These are phyloP conservation scores for Cheilinus undulatus DNA, from an alignment of 2,113 vertebrate species.

Conservation along the genomic window DNA sequence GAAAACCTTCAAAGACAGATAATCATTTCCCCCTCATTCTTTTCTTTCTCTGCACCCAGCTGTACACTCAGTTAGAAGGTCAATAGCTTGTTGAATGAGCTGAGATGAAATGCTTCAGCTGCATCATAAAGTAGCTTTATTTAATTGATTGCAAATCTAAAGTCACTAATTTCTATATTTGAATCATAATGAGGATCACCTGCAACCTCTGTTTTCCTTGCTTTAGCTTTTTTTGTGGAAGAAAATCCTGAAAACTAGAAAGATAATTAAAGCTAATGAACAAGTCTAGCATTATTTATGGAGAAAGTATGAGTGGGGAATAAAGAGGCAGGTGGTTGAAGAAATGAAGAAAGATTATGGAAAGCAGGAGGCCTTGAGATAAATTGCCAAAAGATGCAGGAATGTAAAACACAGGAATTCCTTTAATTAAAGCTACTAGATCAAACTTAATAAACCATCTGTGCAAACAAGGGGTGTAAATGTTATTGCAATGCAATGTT, in stretches of 20 bases:
- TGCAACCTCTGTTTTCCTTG: background rate
- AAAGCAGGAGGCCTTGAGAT: background rate
- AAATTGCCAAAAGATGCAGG: background rate
- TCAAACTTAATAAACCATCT: background rate
- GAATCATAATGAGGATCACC: constrained; percentile 7
- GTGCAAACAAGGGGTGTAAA: background rate
- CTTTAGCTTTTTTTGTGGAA: constrained; percentile 24
- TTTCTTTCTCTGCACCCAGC: constrained; percentile 16
- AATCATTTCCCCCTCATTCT: constrained; percentile 32
- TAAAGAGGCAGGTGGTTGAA: background rate
- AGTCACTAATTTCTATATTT: background rate
- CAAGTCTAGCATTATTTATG: background rate
- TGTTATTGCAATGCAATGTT: background rate
- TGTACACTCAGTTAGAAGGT: constrained; percentile 2
- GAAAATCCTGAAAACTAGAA: too few species aligned
- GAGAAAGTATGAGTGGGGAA: background rate
- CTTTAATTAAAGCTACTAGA: background rate
- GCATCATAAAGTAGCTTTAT: background rate
- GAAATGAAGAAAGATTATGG: background rate
- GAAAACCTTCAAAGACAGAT: constrained; percentile 48
- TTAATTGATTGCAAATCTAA: too few species aligned
- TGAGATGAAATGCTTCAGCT: background rate
- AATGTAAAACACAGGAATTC: background rate
- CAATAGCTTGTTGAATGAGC: constrained; percentile 1
- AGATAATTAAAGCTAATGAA: background rate